Base-by-base conservation (phyloP, 2,888 invertebrate species). In the Conistra vaccinii region DNA sequence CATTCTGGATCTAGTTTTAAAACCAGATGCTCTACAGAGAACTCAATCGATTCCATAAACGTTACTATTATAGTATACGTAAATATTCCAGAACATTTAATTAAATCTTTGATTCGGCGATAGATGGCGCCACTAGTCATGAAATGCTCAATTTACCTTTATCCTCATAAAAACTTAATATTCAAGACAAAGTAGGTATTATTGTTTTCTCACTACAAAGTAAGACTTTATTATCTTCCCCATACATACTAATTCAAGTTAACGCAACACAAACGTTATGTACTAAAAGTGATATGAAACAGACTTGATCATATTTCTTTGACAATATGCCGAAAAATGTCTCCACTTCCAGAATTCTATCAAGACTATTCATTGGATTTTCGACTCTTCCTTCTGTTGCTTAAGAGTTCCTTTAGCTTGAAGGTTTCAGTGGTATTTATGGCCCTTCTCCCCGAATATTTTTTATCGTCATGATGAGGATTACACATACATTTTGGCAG, bases 401-500 rank as follows among this genome's bases (percentile, higher is more conserved):
- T 45, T 76, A 81, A 69, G 68, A 74, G n/a, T 53, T 65, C 12
- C 35, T 74, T 55, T 32, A 23, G n/a, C 26, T 70, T 74, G 68
- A 20, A 62, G 20, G 55, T 29, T n/a, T n/a, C 6, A 14, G 42
- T 48, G 58, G 53, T 68, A 73, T 29, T 78, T 74, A 82, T 51
- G 68, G 61, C 65, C 57, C 3, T 74, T 68, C 55, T 75, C 58
- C 71, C 35, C 69, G 76, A 85, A 80, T 78, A 78, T 77, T 78
- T 85, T 86, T 85, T 85, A 85, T 75, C 69, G 76, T 32, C 55
- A 57, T 73, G 68, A 76, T 85, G 78, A 77, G 73, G 78, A 81
- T 81, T 84, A 87, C 73, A 76, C 76, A 79, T 76, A 81, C 69
- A 76, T 81, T 85, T 84, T 60, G 69, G 70, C 70, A 78, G 73